Conservation (phyloP, 2,888 invertebrate species). For the Cheilosia urbana region DNA sequence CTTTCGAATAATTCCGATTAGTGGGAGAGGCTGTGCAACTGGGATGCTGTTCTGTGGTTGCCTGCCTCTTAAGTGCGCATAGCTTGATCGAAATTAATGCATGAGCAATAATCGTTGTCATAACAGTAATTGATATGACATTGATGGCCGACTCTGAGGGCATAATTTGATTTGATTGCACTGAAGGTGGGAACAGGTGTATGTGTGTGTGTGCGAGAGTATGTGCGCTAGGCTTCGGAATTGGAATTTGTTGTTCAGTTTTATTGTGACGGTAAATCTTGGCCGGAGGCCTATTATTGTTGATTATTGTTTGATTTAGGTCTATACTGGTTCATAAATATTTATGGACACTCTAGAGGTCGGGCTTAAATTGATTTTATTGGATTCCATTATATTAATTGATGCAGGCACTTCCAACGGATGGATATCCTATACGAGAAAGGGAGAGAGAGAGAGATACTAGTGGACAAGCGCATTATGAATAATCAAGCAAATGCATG, state of each 20-base stretch:
- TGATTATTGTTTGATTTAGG: slow-evolving; percentile 37
- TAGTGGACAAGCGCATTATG: no score
- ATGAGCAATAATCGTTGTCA: slow-evolving; percentile 40
- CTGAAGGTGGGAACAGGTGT: not conserved
- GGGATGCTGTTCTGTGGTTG: not conserved
- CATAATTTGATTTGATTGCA: slow-evolving; percentile 29
- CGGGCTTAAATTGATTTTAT: slow-evolving; percentile 40
- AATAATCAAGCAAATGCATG: no score
- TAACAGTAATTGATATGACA: slow-evolving; percentile 54
- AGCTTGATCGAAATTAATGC: slow-evolving; percentile 38
- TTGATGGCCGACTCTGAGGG: slow-evolving; percentile 29
- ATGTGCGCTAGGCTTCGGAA: slow-evolving; percentile 3
- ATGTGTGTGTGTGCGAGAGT: not conserved
- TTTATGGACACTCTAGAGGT: slow-evolving; percentile 23
- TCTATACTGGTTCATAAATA: slow-evolving; percentile 40
- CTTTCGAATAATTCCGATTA: not conserved
- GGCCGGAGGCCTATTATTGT: slow-evolving; percentile 14
- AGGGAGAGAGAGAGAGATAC: no score
- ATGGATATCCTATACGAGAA: no score
- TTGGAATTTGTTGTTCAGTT: slow-evolving; percentile 13
- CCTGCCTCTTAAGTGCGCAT: slow-evolving; percentile 1
- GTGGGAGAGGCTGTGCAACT: not conserved
- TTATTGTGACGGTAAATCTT: slow-evolving; percentile 33
- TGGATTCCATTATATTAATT: slow-evolving; percentile 41
- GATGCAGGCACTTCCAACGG: not conserved